Evolutionary conservation across 2,888 invertebrate species (phyloP), one percentile per base, ranked within the genome.

Genomic region (Osedax frankpressi): DNA sequence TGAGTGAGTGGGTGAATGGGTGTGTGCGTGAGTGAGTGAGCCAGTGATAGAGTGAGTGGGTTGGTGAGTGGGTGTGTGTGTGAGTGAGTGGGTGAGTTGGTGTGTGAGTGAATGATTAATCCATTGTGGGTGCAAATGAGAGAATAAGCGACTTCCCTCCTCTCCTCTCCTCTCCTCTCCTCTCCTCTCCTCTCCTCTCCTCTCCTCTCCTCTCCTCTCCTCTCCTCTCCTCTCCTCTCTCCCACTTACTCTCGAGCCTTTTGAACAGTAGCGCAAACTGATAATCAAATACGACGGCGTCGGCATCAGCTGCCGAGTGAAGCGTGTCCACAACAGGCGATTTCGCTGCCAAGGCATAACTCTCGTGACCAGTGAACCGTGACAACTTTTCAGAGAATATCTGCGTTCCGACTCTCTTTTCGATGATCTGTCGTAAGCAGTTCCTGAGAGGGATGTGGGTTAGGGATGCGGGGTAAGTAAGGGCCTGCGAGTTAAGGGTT

Each of bases 231-330:
- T 11, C n/a, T 30, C 2, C n/a, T 28, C 24, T 59, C 24, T 19
- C 27, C 19, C 19, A 80, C 83, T 80, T 77, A 84, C 84, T 81
- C 82, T 87, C 87, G 72, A 86, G 79, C 72, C 80, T 82, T 78
- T 94, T 96, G 83, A 93, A 92, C 28, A 96, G 86, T 81, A 90
- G 89, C 81, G 95, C 94, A 86, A 96, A 98, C 85, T 95, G 93
- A 83, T 92, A 93, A 84, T 98, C 97, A 63, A 98, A 87, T 73
- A 95, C 86, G 25, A 96, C 87, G 76, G 96, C 94, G 1, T 92
- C 86, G 29, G 27, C n/a, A n/a, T n/a, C n/a, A 0, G 86, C 86
- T 1, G 92, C 86, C 28, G 27, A 28, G 73, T 88, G 87, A 82
- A 89, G 90, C 14, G 90, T 91, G 67, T 89, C 88, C 30, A 92